Conservation (phyloP, 2,888 invertebrate genomes). For the Clepsis dumicolana region DNA sequence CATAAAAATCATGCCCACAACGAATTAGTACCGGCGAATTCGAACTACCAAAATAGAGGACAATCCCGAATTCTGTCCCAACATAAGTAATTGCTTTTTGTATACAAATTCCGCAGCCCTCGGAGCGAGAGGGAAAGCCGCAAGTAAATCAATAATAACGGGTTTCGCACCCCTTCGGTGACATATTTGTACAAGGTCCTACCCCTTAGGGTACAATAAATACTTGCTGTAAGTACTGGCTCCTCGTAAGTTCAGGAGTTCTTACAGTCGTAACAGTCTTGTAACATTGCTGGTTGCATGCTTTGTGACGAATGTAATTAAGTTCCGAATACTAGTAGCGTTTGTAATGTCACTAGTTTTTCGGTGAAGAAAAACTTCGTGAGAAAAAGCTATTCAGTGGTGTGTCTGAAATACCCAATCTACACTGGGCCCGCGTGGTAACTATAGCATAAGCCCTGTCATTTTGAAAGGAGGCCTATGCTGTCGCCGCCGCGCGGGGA, state of each 20-base stretch:
- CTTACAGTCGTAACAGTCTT: neutral
- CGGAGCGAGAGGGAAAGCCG: conserved; percentile 38
- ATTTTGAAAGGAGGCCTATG: too few relatives aligned
- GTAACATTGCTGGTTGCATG: too few relatives aligned
- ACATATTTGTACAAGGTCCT: conserved; percentile 35
- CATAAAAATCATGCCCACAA: neutral
- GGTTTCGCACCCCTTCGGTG: conserved; percentile 38
- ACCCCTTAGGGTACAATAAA: conserved; percentile 21
- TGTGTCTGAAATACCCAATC: too few relatives aligned
- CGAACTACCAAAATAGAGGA: conserved; percentile 17
- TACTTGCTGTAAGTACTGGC: neutral
- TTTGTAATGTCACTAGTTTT: too few relatives aligned
- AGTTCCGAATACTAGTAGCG: too few relatives aligned
- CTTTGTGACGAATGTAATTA: too few relatives aligned
- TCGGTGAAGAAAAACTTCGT: too few relatives aligned
- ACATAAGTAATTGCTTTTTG: conserved; percentile 43
- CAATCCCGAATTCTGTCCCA: conserved; percentile 27
- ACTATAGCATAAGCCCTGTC: too few relatives aligned
- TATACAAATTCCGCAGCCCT: conserved; percentile 37
- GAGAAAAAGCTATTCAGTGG: too few relatives aligned
- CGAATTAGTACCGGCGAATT: neutral
- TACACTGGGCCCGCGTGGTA: too few relatives aligned
- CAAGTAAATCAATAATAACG: conserved; percentile 43
- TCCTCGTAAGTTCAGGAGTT: neutral
- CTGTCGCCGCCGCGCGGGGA: too few relatives aligned